phyloP scores from a whole-genome alignment of 1,140 invertebrate species.

The Dysdera silvatica region DNA sequence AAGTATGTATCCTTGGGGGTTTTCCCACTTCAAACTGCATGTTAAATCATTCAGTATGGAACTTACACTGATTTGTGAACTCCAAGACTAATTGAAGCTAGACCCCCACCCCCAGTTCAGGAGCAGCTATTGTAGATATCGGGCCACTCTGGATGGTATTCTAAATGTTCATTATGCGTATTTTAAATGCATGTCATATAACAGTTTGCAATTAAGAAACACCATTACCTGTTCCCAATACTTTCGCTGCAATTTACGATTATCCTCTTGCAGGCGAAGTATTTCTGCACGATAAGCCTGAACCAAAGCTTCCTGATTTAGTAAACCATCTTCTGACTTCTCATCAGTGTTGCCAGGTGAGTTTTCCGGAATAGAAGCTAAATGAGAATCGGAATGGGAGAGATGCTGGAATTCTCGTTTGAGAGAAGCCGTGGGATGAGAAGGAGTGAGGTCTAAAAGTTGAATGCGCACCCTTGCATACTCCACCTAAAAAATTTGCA shows the following conservation, averaged over 20 bases:
- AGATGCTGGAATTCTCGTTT: slow-evolving; percentile 15
- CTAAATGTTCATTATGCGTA: too few relatives aligned
- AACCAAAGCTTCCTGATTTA: slow-evolving; percentile 5
- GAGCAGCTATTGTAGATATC: too few relatives aligned
- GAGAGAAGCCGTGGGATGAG: slow-evolving; percentile 8
- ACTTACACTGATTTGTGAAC: too few relatives aligned
- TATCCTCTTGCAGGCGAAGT: slow-evolving; percentile 19
- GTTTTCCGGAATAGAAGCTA: slow-evolving; percentile 27
- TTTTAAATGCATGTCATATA: background rate
- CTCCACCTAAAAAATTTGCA: slow-evolving; percentile 17
- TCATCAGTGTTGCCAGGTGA: background rate
- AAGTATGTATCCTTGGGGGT: too few relatives aligned
- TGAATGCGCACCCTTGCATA: slow-evolving; percentile 24
- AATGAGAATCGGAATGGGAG: slow-evolving; percentile 25
- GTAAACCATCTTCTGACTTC: background rate
- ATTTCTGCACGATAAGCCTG: slow-evolving; percentile 16
- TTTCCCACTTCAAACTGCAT: too few relatives aligned
- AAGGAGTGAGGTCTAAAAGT: slow-evolving; percentile 4
- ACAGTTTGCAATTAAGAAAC: background rate
- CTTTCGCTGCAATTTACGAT: slow-evolving; percentile 24
- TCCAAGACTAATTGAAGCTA: too few relatives aligned
- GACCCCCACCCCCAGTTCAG: too few relatives aligned
- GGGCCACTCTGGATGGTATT: too few relatives aligned
- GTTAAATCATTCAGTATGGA: too few relatives aligned
- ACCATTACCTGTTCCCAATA: slow-evolving; percentile 25